Evolutionary conservation across 2,113 vertebrate genomes (phyloP).

Genomic region (Thinocorus orbignyianus): DNA sequence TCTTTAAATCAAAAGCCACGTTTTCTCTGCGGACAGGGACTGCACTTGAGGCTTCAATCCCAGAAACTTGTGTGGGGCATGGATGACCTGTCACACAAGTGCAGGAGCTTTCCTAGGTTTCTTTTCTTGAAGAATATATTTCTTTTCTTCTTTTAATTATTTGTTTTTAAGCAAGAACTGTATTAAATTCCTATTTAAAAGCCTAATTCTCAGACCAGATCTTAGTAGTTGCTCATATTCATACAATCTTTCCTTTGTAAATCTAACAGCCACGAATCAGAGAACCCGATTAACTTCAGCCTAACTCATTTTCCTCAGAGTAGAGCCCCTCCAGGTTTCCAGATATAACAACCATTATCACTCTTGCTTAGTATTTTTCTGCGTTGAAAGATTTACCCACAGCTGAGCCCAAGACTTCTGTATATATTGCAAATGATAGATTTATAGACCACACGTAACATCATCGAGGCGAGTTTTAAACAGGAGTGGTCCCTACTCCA

Average conservation of each 20-base stretch:
- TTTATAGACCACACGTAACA: neutral
- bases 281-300: neutral
- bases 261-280: neutral
- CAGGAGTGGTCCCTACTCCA: neutral
- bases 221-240: neutral
- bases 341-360: neutral
- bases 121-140: neutral
- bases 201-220: neutral
- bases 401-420: neutral
- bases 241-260: neutral
- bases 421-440: fast-evolving
- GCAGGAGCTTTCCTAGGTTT: fast-evolving
- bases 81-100: neutral
- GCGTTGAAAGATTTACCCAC: neutral
- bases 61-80: fast-evolving
- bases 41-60: neutral
- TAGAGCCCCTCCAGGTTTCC: neutral
- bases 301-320: neutral
- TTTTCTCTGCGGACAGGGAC: neutral
- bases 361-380: neutral
- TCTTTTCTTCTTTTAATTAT: neutral
- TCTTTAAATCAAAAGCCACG: fast-evolving
- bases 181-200: neutral
- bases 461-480: neutral
- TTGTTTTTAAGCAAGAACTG: neutral